Evolutionary conservation across 2,113 vertebrate genomes (phyloP), one percentile per base, ranked within the genome.

Genomic region (Neolamprologus variostigma): DNA sequence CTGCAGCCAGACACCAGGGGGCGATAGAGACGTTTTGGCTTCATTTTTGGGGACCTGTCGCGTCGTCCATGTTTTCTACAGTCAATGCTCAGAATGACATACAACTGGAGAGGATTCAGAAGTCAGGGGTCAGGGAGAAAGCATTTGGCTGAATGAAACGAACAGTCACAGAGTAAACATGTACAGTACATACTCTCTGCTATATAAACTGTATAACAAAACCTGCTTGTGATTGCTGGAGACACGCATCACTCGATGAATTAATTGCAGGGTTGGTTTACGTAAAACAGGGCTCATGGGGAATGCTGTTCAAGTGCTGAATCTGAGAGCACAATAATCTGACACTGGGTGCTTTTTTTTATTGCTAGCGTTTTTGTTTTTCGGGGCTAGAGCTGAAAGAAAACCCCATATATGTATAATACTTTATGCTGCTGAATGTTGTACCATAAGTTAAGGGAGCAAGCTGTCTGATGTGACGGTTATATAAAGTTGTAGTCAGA

Each of bases 61-160:
- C 31, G 1, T 33, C 31, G 31, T 33, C 31, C 31, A 8, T 33
- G 31, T 33, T 33, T 33, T 33, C 31, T 33, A 33, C 31, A 33
- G 31, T 33, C 31, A 33, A 33, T 33, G 83, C 78, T 61, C 42
- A 83, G 88, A 85, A 89, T 91, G 89, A 94, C 54, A 78, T 91
- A 45, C 40, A 79, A 90, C 28, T 54, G 68, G 28, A 50, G 14
- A 45, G 57, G 87, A 93, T 93, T 93, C 82, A 82, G 78, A 61
- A 45, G 91, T 90, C 89, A 81, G 78, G 68, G 92, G 90, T 93
- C 90, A 91, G 71, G 81, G 85, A 71, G 86, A 93, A 91, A 89
- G 86, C 81, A 31, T 33, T 35, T 85, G 82, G 45, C 71, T 23
- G 80, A 85, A 87, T 71, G 76, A 85, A 28, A 82, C 9, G 8